Conservation (phyloP, 2,888 invertebrate species). For the Monoplex corrugatus region DNA sequence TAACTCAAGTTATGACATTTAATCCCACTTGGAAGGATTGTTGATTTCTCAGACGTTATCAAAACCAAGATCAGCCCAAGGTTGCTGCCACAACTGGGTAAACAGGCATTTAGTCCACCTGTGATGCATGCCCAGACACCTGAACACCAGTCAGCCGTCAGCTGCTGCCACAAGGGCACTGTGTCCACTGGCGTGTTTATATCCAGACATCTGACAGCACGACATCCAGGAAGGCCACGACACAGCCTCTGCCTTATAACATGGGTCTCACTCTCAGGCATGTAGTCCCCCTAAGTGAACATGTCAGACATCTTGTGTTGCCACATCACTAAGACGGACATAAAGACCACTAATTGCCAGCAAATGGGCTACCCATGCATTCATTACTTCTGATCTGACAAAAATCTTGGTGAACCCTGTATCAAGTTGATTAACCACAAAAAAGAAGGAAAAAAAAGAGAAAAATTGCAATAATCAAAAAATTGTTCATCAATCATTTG, state of each 20-base stretch:
- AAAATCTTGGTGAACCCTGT: too few relatives aligned
- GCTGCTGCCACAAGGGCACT: slow-evolving; percentile 25
- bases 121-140: not conserved
- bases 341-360: too few relatives aligned
- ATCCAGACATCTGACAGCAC: not conserved
- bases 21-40: too few relatives aligned
- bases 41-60: too few relatives aligned
- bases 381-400: too few relatives aligned
- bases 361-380: too few relatives aligned
- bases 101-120: slow-evolving; percentile 41
- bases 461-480: too few relatives aligned
- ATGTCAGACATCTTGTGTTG: not conserved
- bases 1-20: too few relatives aligned
- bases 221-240: slow-evolving; percentile 4
- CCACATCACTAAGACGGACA: not conserved
- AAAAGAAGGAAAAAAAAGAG: too few relatives aligned
- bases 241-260: not conserved
- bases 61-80: too few relatives aligned
- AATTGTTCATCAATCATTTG: too few relatives aligned
- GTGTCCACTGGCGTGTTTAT: not conserved
- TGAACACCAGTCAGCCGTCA: slow-evolving; percentile 7
- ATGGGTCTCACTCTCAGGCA: slow-evolving; percentile 34
- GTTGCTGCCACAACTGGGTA: slow-evolving; percentile 5
- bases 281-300: slow-evolving; percentile 15
- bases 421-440: too few relatives aligned